Percentiles rank a stretch among this genome's conserved stretches.
Evolutionary conservation across 2,888 invertebrate species (phyloP).

Genomic region (Epinotia ramella): DNA sequence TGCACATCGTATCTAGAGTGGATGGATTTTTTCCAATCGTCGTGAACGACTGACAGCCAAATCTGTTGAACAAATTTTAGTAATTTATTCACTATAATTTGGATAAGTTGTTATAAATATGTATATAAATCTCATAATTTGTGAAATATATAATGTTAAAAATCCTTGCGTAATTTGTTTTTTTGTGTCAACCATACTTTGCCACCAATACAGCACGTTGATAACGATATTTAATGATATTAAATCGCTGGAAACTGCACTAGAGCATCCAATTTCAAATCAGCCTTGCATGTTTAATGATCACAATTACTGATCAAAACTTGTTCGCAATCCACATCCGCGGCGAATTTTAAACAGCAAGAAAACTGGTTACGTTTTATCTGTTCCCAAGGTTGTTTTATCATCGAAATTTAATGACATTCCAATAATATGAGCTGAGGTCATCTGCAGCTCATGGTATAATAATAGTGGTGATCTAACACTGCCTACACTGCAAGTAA

Average conservation of each 20-base stretch:
- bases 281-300: constrained; percentile 29
- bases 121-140: too few relatives aligned
- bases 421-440: constrained; percentile 61
- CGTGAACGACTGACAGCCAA: too few relatives aligned
- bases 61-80: too few relatives aligned
- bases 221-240: too few relatives aligned
- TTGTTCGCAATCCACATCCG: constrained; percentile 36
- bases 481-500: constrained; percentile 52
- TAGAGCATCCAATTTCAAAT: constrained; percentile 3
- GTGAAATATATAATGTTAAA: too few relatives aligned
- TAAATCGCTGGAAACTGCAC: constrained; percentile 12
- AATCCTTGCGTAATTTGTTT: too few relatives aligned
- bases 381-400: constrained; percentile 59
- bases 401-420: constrained; percentile 55
- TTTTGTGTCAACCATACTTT: too few relatives aligned
- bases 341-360: constrained; percentile 51
- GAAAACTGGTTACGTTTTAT: constrained; percentile 59
- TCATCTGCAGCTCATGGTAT: constrained; percentile 71
- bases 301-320: constrained; percentile 30
- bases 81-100: too few relatives aligned
- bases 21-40: too few relatives aligned
- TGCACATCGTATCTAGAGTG: too few relatives aligned
- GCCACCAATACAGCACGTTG: too few relatives aligned
- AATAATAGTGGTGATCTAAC: constrained; percentile 71
- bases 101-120: too few relatives aligned